phyloP scores from a whole-genome alignment of 2,113 vertebrate species.

The Procapra przewalskii region DNA sequence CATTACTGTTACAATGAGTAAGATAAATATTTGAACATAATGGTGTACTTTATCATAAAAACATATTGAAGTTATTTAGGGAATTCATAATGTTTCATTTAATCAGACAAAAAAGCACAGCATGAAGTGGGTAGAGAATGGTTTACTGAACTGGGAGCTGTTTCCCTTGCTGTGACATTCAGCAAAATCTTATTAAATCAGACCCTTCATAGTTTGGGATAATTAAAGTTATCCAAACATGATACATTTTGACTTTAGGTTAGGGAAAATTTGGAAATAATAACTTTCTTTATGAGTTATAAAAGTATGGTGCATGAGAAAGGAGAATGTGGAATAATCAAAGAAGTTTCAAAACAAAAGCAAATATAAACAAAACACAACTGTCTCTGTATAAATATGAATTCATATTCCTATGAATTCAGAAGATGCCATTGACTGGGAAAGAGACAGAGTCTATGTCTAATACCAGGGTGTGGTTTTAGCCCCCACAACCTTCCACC shows the following conservation, averaged over 20 bases:
- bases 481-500: accelerated
- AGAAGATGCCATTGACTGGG: accelerated
- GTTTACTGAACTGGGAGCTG: neutral
- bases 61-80: conserved; percentile 26
- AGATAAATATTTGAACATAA: conserved; percentile 61
- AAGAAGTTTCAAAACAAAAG: neutral
- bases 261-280: neutral
- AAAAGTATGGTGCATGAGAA: neutral
- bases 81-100: conserved; percentile 55
- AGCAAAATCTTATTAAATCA: neutral
- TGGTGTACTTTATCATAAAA: conserved; percentile 43
- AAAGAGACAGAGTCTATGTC: accelerated
- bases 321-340: neutral
- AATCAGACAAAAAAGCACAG: conserved; percentile 17
- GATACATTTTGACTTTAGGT: neutral
- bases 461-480: accelerated
- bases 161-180: conserved; percentile 1
- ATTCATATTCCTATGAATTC: neutral
- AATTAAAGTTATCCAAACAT: neutral
- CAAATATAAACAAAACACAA: accelerated
- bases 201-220: neutral
- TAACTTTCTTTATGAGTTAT: neutral
- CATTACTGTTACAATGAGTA: conserved; percentile 47
- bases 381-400: neutral
- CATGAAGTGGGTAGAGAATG: neutral